phyloP scores from a whole-genome alignment of 2,113 vertebrate genomes.

The Dipodomys merriami region DNA sequence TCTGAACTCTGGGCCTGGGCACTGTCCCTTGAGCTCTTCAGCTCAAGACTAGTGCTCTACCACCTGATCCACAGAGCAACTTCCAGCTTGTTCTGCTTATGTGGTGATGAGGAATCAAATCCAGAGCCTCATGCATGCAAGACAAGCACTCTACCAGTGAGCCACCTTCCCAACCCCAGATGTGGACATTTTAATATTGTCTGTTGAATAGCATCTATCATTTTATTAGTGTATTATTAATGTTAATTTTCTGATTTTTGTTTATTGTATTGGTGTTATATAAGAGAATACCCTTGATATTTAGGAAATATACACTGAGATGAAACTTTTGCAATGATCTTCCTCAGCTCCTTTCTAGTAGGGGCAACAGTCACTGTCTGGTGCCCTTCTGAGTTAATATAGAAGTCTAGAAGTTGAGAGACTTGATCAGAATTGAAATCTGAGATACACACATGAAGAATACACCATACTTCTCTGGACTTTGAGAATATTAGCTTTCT shows the following conservation, averaged over 20 bases:
- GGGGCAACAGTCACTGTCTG: neutral
- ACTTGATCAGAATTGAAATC: neutral
- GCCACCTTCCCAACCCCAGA: no score
- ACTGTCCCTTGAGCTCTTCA: no score
- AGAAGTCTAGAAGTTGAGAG: neutral
- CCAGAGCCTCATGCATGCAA: no score
- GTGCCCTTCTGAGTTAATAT: neutral
- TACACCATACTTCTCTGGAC: neutral
- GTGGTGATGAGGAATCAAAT: no score
- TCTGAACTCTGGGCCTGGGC: no score
- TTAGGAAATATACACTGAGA: neutral
- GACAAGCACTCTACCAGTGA: no score
- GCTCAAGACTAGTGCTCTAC: no score
- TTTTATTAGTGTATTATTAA: neutral
- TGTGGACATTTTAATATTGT: neutral
- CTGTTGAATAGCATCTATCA: neutral
- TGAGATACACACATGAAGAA: neutral
- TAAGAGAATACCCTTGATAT: conserved; percentile 11
- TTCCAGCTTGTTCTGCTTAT: no score
- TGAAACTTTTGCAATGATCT: neutral
- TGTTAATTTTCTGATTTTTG: neutral
- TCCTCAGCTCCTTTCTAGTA: neutral
- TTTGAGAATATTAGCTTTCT: neutral
- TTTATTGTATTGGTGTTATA: neutral
- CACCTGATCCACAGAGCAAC: no score